Evolutionary conservation across 2,797 vertebrate genomes (phyloP), one percentile per base, ranked within the genome.

Genomic region (Hydrocynus forskahlii): DNA sequence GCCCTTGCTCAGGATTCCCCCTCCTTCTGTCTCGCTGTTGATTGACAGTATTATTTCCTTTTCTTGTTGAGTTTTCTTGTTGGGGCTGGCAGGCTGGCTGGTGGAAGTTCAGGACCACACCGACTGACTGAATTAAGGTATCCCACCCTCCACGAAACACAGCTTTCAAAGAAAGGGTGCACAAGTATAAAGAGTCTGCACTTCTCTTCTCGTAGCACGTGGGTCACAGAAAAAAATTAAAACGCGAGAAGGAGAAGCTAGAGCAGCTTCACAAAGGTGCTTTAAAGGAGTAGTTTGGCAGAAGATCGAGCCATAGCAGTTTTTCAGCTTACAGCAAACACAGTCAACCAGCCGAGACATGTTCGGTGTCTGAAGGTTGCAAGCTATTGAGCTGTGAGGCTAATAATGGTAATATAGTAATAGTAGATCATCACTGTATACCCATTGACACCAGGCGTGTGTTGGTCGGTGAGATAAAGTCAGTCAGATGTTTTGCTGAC

Each of bases 21-120:
- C 25, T 63, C 25, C 54, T 29, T 29, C 3, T 57, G 59, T 79
- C 48, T 38, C 63, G 64, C 54, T 23, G 50, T 8, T 75, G 72
- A 84, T 71, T 64, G 63, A 84, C 40, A 52, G 66, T 60, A 79
- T 78, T 71, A 79, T 76, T 82, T 85, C 76, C 76, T 76, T 43
- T 67, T 79, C 66, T 70, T 55, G 75, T 64, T 80, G 79, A 81
- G 76, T 29, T 29, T 29, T 29, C 29, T 29, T 85, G 63, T 75
- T 79, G 57, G 54, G 21, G 21, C 50, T 79, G 16, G 75, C 66
- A 63, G 66, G 67, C 60, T 66, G 45, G 57, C 35, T 40, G 50
- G 35, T 77, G 76, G 70, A 89, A 91, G 90, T 91, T 19, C 54
- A 60, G 73, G 87, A 89, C 87, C 70, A 35, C 88, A 78, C 80